phyloP scores from a whole-genome alignment of 2,797 vertebrate species.

The Ceyx erithaca region DNA sequence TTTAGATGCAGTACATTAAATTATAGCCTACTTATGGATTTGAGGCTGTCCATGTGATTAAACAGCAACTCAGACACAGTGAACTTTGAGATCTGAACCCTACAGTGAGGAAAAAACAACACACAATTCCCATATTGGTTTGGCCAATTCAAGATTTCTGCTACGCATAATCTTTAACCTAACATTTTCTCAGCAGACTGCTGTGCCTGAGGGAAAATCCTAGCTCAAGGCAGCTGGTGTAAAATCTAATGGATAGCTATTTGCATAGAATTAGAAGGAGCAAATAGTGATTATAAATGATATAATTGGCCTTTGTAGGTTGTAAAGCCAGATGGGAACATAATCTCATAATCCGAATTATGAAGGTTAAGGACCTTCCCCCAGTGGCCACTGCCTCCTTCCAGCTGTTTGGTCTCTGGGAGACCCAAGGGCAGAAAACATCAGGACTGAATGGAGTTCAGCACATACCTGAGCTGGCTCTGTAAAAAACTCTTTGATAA shows the following conservation, averaged over 20 bases:
- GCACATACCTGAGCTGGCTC: not conserved
- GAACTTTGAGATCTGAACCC: conserved; percentile 3
- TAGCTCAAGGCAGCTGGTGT: not conserved
- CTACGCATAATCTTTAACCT: not conserved
- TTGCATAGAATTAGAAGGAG: not conserved
- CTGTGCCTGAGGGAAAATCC: not conserved
- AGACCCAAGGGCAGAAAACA: not conserved
- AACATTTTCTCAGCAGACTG: not conserved
- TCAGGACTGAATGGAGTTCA: not conserved
- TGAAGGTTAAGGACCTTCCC: not conserved
- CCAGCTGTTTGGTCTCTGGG: not conserved
- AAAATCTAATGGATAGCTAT: not conserved
- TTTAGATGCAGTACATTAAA: not conserved
- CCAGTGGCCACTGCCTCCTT: not conserved
- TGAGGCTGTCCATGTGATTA: not conserved
- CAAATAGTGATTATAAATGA: not conserved
- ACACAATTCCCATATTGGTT: not conserved
- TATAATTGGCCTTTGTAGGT: not conserved
- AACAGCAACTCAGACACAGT: not conserved
- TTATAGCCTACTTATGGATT: not conserved
- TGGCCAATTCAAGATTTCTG: not conserved
- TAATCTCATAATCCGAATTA: accelerated
- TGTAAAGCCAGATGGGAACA: not conserved
- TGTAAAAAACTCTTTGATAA: not conserved
- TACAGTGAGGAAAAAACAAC: not conserved